Evolutionary conservation across 30 jellyfish, hydroid and myxozoan species (phyloP).

Genomic region (Morbakka virulenta): DNA sequence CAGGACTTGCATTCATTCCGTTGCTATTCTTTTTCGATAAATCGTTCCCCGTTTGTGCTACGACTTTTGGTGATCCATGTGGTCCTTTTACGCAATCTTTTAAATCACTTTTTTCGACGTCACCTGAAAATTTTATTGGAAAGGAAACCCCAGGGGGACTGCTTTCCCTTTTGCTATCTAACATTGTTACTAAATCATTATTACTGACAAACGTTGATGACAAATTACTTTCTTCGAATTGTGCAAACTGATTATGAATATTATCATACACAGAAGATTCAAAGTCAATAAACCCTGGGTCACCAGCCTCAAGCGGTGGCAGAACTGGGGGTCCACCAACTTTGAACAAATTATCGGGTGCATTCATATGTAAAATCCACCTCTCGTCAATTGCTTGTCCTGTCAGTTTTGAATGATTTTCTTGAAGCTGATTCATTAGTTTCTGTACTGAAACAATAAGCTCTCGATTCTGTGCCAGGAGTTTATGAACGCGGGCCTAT

Average conservation of each 20-base stretch:
- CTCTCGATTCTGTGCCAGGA: conserved; percentile 86
- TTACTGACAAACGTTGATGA: too few relatives aligned
- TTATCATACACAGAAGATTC: conserved; percentile 39
- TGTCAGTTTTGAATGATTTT: conserved; percentile 28
- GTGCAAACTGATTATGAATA: conserved; percentile 33
- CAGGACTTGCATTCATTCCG: too few relatives aligned
- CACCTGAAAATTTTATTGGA: too few relatives aligned
- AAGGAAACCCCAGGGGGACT: not conserved
- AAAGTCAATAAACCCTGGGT: conserved; percentile 39
- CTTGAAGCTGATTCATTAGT: conserved; percentile 64
- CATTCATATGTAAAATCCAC: conserved; percentile 63
- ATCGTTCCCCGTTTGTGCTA: too few relatives aligned
- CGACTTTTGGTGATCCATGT: too few relatives aligned
- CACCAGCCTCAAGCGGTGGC: not conserved
- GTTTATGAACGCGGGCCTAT: conserved; percentile 77
- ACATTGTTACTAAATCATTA: too few relatives aligned
- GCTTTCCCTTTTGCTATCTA: too few relatives aligned
- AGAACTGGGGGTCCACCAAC: not conserved
- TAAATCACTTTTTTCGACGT: too few relatives aligned
- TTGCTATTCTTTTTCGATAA: too few relatives aligned
- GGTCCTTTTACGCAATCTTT: too few relatives aligned
- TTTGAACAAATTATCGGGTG: conserved; percentile 32
- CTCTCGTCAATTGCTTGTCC: conserved; percentile 72
- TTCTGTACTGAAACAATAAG: conserved; percentile 49
- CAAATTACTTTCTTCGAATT: too few relatives aligned